Evolutionary conservation across 1,140 invertebrate genomes (phyloP).

Genomic region (Apocrypta bakeri): DNA sequence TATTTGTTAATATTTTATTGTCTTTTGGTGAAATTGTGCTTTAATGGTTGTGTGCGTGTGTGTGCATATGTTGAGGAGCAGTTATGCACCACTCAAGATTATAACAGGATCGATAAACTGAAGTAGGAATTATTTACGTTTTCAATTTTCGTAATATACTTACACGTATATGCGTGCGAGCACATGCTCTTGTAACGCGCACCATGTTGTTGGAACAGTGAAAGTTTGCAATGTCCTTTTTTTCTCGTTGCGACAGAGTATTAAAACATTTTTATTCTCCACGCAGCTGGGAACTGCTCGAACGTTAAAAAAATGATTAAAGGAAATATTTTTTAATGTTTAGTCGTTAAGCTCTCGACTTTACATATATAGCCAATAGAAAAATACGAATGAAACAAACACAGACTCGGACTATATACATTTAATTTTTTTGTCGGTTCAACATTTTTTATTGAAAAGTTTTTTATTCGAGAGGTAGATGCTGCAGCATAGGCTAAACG

Average conservation of each 20-base stretch:
- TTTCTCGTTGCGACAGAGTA: neutral
- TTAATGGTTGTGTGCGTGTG: neutral
- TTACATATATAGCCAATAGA: neutral
- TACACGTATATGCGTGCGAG: too few relatives aligned
- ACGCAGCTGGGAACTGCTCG: neutral
- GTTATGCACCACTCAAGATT: neutral
- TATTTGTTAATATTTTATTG: neutral
- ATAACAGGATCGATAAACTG: neutral
- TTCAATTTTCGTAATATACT: neutral
- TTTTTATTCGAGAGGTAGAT: too few relatives aligned
- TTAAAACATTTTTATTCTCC: neutral
- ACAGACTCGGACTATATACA: too few relatives aligned
- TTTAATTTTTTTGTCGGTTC: too few relatives aligned
- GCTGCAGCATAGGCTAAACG: too few relatives aligned
- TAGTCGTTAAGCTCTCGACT: neutral
- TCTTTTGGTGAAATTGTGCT: neutral
- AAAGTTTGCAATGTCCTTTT: neutral
- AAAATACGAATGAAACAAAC: neutral
- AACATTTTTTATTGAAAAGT: too few relatives aligned
- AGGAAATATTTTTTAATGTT: neutral
- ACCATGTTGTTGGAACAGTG: neutral
- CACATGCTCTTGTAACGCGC: neutral
- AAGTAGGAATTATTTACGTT: neutral
- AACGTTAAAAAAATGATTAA: neutral
- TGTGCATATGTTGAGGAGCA: too few relatives aligned